Conservation (phyloP, 2,888 invertebrate genomes). For the Hedya salicella region DNA sequence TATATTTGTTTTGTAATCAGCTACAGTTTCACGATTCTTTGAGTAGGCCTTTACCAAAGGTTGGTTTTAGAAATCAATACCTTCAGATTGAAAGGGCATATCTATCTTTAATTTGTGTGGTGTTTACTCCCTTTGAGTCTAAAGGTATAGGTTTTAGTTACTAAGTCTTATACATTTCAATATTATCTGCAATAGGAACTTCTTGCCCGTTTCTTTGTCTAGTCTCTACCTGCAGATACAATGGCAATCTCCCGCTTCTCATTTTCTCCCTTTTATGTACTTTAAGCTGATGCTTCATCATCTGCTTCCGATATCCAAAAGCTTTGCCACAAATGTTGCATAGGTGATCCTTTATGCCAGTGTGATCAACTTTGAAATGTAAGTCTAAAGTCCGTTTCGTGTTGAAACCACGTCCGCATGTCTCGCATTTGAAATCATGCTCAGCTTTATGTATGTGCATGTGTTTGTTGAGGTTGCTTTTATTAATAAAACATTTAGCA, state of each 20-base stretch:
- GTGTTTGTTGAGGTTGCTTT: conserved; percentile 77
- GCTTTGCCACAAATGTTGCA: conserved; percentile 74
- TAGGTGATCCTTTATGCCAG: conserved; percentile 72
- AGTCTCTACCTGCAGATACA: conserved; percentile 68
- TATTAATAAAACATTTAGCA: conserved; percentile 69
- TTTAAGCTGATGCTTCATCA: conserved; percentile 77
- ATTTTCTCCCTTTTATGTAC: conserved; percentile 76
- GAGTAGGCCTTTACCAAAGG: no score
- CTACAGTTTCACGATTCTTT: no score
- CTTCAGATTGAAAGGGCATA: no score
- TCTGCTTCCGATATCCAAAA: conserved; percentile 75
- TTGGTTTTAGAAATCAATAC: no score
- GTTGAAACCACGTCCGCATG: conserved; percentile 70
- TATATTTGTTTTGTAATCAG: no score
- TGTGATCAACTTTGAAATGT: conserved; percentile 75
- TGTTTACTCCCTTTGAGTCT: no score
- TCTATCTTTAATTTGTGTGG: no score
- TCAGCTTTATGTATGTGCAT: conserved; percentile 64
- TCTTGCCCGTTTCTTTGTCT: conserved; percentile 56
- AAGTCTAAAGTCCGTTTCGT: conserved; percentile 66
- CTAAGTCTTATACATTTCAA: neutral
- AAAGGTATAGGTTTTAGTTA: no score
- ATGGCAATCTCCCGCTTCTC: conserved; percentile 67
- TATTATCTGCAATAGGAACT: conserved; percentile 38
- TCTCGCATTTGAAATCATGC: conserved; percentile 69